phyloP scores from a whole-genome alignment of 1,140 invertebrate species.

The Homalodisca vitripennis region DNA sequence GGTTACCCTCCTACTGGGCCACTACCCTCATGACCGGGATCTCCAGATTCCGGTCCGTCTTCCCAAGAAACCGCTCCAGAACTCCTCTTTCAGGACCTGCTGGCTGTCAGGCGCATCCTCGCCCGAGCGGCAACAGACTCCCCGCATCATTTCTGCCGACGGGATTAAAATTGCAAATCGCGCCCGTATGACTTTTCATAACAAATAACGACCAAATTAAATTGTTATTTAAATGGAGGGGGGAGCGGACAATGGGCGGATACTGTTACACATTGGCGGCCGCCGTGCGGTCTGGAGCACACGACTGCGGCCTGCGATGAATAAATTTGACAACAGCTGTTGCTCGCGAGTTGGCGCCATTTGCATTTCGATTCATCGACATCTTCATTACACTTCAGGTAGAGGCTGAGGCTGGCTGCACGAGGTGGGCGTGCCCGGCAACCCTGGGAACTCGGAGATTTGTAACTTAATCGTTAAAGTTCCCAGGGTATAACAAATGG shows the following conservation, averaged over 20 bases:
- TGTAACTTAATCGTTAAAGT: too few species aligned
- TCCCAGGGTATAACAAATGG: too few species aligned
- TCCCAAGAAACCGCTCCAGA: neutral
- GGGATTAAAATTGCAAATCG: constrained; percentile 22
- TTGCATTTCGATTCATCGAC: too few species aligned
- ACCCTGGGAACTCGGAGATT: neutral
- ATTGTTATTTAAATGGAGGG: constrained; percentile 18
- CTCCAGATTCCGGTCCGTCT: too few species aligned
- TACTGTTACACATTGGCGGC: constrained; percentile 9
- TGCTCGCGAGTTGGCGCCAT: too few species aligned
- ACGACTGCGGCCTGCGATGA: constrained; percentile 15
- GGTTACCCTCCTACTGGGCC: too few species aligned
- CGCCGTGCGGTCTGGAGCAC: neutral
- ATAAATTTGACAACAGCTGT: constrained; percentile 16
- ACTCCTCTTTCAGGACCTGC: neutral
- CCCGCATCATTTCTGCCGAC: neutral
- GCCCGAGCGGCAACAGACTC: neutral
- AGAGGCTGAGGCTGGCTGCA: neutral
- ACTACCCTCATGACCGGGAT: too few species aligned
- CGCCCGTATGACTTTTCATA: constrained; percentile 26
- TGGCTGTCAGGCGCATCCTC: neutral
- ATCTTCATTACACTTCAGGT: neutral
- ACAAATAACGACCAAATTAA: constrained; percentile 26
- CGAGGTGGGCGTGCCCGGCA: neutral
- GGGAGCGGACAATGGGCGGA: constrained; percentile 3